phyloP scores from a whole-genome alignment of 2,888 invertebrate species.

The Hypomecis punctinalis region DNA sequence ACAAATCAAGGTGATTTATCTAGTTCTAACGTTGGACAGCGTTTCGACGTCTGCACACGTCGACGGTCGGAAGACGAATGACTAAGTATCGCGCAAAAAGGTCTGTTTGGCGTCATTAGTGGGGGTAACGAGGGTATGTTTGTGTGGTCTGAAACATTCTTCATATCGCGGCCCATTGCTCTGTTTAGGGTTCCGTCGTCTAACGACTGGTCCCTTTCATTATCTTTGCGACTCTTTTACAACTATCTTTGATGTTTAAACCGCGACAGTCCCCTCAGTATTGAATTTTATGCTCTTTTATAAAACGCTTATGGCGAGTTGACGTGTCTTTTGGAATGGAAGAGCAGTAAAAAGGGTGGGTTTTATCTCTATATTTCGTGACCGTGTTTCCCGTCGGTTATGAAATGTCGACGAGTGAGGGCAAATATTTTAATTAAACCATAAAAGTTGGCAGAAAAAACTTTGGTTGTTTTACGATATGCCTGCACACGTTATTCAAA shows the following conservation, averaged over 20 bases:
- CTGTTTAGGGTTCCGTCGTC: constrained; percentile 66
- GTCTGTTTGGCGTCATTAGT: constrained; percentile 75
- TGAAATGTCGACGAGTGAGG: constrained; percentile 44
- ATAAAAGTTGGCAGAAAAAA: constrained; percentile 36
- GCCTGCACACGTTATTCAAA: constrained; percentile 18
- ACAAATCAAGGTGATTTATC: constrained; percentile 49
- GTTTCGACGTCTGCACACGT: constrained; percentile 67
- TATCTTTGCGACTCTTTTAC: constrained; percentile 63
- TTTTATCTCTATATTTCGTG: constrained; percentile 49
- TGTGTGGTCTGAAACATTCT: constrained; percentile 68
- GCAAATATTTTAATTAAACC: constrained; percentile 39
- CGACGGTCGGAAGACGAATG: constrained; percentile 77
- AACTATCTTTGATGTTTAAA: constrained; percentile 72
- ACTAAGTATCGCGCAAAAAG: constrained; percentile 74
- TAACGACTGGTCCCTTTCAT: constrained; percentile 66
- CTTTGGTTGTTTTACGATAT: constrained; percentile 21
- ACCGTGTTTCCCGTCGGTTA: constrained; percentile 44
- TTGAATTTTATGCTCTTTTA: constrained; percentile 66
- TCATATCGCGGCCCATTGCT: constrained; percentile 72
- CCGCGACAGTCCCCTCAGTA: constrained; percentile 61
- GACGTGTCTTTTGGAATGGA: constrained; percentile 54
- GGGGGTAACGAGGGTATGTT: constrained; percentile 70
- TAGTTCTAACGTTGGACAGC: constrained; percentile 56
- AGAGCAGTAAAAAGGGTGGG: constrained; percentile 46
- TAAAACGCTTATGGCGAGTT: constrained; percentile 57